Percentiles rank a stretch among this genome's conserved stretches.
These are phyloP conservation scores for Hippolais icterina DNA, from an alignment of 2,113 vertebrate genomes.

Conservation along the genomic window DNA sequence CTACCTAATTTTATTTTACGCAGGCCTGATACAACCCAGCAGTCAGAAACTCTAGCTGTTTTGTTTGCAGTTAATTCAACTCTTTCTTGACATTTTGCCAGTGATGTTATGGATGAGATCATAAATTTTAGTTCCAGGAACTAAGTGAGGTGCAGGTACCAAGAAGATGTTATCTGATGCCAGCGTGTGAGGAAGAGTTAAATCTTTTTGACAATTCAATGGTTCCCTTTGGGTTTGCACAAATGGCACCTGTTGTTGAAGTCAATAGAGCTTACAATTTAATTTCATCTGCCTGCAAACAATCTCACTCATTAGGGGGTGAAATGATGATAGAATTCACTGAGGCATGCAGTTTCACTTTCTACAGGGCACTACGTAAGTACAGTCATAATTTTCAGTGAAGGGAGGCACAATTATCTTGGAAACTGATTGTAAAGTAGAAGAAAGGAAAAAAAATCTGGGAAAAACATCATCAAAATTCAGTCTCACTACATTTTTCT, in stretches of 20 bases:
- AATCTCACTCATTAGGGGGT: conserved; percentile 88
- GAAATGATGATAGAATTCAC: conserved; percentile 86
- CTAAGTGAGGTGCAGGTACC: neutral
- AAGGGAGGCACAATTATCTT: conserved; percentile 76
- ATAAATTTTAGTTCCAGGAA: neutral
- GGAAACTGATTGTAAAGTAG: conserved; percentile 72
- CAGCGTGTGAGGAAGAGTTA: conserved; percentile 67
- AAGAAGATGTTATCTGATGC: conserved; percentile 38
- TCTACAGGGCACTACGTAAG: conserved; percentile 78
- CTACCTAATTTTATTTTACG: neutral
- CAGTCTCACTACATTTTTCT: conserved; percentile 39
- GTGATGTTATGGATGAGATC: neutral
- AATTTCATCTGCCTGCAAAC: conserved; percentile 95
- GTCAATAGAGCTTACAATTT: conserved; percentile 90
- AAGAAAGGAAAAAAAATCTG: conserved; percentile 7
- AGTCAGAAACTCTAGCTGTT: neutral
- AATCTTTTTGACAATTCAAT: conserved; percentile 73
- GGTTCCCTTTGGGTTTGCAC: conserved; percentile 74
- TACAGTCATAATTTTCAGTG: conserved; percentile 78
- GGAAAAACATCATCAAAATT: conserved; percentile 46
- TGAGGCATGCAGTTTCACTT: conserved; percentile 82
- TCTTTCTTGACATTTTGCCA: neutral
- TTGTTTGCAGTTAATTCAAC: conserved; percentile 21
- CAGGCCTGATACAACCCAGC: neutral
- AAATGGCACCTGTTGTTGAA: conserved; percentile 92